Conservation (phyloP, 2,797 vertebrate species). For the Perodicticus potto region DNA sequence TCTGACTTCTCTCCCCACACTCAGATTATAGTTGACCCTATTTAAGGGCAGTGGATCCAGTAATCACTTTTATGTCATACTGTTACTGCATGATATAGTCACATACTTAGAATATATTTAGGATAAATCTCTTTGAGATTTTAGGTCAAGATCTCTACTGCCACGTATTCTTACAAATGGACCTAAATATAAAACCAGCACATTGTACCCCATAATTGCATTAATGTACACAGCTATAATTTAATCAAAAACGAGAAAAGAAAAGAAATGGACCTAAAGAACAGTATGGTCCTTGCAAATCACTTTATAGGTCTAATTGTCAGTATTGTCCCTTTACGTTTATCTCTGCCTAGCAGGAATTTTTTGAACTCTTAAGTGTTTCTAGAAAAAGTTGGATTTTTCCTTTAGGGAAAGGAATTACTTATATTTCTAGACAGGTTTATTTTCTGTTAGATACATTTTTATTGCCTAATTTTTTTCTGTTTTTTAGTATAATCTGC, state of each 20-base stretch:
- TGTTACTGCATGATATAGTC: constrained; percentile 13
- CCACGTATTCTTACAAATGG: constrained; percentile 42
- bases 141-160: constrained; percentile 24
- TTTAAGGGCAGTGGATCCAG: background rate
- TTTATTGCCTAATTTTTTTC: background rate
- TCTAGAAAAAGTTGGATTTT: constrained; percentile 29
- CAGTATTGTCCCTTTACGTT: constrained; percentile 27
- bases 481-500: constrained; percentile 23
- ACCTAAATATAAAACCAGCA: background rate
- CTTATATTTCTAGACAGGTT: constrained; percentile 25
- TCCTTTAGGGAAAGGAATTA: constrained; percentile 43
- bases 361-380: constrained; percentile 45
- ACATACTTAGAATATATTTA: constrained; percentile 43
- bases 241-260: no score
- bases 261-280: constrained; percentile 16
- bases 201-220: no score
- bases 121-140: constrained; percentile 29
- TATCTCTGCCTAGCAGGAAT: constrained; percentile 30
- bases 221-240: no score
- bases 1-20: constrained; percentile 18
- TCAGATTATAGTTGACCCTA: constrained; percentile 42
- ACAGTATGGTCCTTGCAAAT: background rate
- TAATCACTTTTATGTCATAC: constrained; percentile 30
- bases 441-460: constrained; percentile 57
- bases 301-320: constrained; percentile 25